These are phyloP conservation scores for Euzetes globulus DNA, from an alignment of 2,888 invertebrate species.

Conservation along the genomic window DNA sequence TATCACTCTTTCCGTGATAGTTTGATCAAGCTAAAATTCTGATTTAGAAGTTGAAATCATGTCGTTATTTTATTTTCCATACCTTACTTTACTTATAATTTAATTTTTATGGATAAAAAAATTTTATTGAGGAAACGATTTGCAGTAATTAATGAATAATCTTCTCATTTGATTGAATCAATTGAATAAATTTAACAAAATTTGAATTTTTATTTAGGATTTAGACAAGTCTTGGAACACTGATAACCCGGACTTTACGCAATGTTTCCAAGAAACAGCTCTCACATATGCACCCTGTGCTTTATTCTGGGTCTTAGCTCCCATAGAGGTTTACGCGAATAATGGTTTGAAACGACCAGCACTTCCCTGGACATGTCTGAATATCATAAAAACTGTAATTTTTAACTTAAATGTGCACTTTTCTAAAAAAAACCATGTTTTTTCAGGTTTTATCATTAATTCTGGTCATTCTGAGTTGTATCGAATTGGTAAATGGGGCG, in stretches of 20 bases:
- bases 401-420: neutral
- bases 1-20: too few species aligned
- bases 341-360: neutral
- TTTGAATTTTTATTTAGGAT: conserved; percentile 53
- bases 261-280: conserved; percentile 84
- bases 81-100: too few species aligned
- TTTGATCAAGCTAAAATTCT: too few species aligned
- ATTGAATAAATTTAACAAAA: conserved; percentile 49
- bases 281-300: conserved; percentile 80
- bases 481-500: conserved; percentile 2
- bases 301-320: conserved; percentile 68
- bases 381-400: conserved; percentile 38
- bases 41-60: too few species aligned
- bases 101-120: too few species aligned
- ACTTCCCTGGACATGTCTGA: conserved; percentile 39
- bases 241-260: conserved; percentile 71
- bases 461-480: neutral
- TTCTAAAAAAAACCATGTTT: too few species aligned
- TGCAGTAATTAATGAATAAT: neutral
- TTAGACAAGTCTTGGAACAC: conserved; percentile 66
- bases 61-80: too few species aligned
- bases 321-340: conserved; percentile 54
- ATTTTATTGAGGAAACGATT: too few species aligned
- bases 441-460: conserved; percentile 2
- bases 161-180: neutral